Percentiles rank a stretch among this genome's conserved stretches.
These are phyloP conservation scores for Sebastes hubbsi DNA, from an alignment of 2,797 vertebrate genomes.

Conservation along the genomic window DNA sequence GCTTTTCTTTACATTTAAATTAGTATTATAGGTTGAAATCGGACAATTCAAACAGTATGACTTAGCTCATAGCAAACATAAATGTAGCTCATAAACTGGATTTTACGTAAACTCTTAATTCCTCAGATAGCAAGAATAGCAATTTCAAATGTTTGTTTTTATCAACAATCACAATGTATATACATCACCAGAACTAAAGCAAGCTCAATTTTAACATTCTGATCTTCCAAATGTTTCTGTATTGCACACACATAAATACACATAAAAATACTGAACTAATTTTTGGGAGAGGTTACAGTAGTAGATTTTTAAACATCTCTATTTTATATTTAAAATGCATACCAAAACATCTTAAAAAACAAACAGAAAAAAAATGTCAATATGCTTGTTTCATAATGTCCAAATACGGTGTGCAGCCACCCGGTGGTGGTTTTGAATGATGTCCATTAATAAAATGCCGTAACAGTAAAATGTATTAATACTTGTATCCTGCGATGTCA, in stretches of 20 bases:
- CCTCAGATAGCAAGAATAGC: slow-evolving; percentile 80
- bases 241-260: slow-evolving; percentile 83
- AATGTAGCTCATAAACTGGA: slow-evolving; percentile 80
- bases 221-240: slow-evolving; percentile 78
- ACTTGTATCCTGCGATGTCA: slow-evolving; percentile 77
- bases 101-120: slow-evolving; percentile 79
- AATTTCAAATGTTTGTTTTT: slow-evolving; percentile 73
- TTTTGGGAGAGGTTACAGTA: slow-evolving; percentile 78
- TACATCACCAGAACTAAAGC: slow-evolving; percentile 86
- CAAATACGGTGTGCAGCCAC: slow-evolving; percentile 79
- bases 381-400: slow-evolving; percentile 80
- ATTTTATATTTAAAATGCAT: slow-evolving; percentile 86
- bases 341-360: slow-evolving; percentile 85
- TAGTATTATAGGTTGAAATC: slow-evolving; percentile 76
- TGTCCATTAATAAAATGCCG: slow-evolving; percentile 80
- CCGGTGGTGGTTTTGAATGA: slow-evolving; percentile 68
- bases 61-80: slow-evolving; percentile 83
- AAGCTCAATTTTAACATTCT: slow-evolving; percentile 84
- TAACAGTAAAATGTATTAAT: slow-evolving; percentile 80
- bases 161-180: slow-evolving; percentile 84
- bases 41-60: slow-evolving; percentile 78
- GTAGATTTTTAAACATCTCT: slow-evolving; percentile 78
- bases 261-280: slow-evolving; percentile 83
- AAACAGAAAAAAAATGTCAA: slow-evolving; percentile 75
- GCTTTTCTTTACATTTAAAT: slow-evolving; percentile 82